A percentile compares a stretch with the other conserved stretches of the same genome.
Conservation (phyloP, 2,888 invertebrate genomes). For the Leptodirus hochenwartii region DNA sequence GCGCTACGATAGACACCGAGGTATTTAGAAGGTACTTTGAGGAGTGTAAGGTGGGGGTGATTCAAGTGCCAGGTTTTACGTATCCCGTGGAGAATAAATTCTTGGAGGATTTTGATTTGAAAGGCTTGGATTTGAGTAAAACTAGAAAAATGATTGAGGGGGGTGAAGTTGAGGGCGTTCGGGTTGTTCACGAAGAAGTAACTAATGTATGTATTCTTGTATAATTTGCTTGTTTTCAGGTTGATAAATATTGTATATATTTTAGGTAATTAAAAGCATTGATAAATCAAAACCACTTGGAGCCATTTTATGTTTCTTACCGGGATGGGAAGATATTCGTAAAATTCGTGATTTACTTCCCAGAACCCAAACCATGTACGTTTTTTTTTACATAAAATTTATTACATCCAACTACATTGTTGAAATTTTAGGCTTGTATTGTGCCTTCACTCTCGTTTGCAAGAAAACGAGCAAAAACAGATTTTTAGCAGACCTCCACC, state of each 20-base stretch:
- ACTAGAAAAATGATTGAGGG: constrained; percentile 22
- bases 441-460: constrained; percentile 31
- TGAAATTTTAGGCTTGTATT: constrained; percentile 12
- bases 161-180: constrained; percentile 23
- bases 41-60: constrained; percentile 19
- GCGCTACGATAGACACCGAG: constrained; percentile 47
- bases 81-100: constrained; percentile 40
- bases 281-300: constrained; percentile 38
- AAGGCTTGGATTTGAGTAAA: constrained; percentile 20
- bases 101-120: constrained; percentile 36
- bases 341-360: constrained; percentile 31
- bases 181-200: constrained; percentile 32
- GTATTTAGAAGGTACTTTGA: constrained; percentile 38
- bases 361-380: too few species aligned
- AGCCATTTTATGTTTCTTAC: constrained; percentile 54
- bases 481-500: constrained; percentile 34
- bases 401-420: constrained; percentile 11
- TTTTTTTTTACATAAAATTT: constrained; percentile 10
- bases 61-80: constrained; percentile 32
- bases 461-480: constrained; percentile 35
- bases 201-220: constrained; percentile 16
- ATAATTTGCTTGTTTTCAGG: background rate
- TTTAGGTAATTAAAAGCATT: constrained; percentile 32
- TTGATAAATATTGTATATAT: constrained; percentile 1
- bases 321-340: constrained; percentile 56